Evolutionary conservation across 1,140 invertebrate species (phyloP).

Genomic region (Cepaea nemoralis): DNA sequence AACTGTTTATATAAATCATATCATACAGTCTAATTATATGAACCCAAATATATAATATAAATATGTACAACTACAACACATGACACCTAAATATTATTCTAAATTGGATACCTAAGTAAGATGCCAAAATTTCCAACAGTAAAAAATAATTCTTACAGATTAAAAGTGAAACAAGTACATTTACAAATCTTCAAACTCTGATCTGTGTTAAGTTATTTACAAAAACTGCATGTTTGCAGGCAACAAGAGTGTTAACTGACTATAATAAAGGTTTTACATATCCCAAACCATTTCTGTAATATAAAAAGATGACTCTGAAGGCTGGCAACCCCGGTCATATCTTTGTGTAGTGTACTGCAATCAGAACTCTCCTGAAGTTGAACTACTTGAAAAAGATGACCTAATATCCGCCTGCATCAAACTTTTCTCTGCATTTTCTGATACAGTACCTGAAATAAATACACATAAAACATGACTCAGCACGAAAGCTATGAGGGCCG

Average conservation of each 20-base stretch:
- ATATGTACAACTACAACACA: not conserved
- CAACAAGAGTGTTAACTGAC: not conserved
- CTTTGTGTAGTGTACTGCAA: not conserved
- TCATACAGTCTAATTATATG: not conserved
- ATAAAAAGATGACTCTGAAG: not conserved
- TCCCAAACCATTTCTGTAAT: not conserved
- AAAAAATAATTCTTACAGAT: not conserved
- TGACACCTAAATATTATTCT: not conserved
- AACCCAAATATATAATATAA: not conserved
- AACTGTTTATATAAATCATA: not conserved
- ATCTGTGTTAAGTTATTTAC: not conserved
- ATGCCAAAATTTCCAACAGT: not conserved
- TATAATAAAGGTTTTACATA: not conserved
- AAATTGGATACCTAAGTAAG: not conserved
- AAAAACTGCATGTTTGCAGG: not conserved
- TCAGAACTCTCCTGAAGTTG: constrained; percentile 1
- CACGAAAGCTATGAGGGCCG: too few relatives aligned
- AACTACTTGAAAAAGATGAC: constrained; percentile 20
- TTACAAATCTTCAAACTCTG: not conserved
- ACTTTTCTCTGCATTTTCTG: constrained; percentile 30
- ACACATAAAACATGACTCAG: too few relatives aligned
- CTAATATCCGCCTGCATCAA: constrained; percentile 32
- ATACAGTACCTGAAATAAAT: constrained; percentile 25
- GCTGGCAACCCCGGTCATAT: not conserved
- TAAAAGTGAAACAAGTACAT: not conserved